Evolutionary conservation across 2,888 invertebrate species (phyloP).

Genomic region (Argyresthia albistria): DNA sequence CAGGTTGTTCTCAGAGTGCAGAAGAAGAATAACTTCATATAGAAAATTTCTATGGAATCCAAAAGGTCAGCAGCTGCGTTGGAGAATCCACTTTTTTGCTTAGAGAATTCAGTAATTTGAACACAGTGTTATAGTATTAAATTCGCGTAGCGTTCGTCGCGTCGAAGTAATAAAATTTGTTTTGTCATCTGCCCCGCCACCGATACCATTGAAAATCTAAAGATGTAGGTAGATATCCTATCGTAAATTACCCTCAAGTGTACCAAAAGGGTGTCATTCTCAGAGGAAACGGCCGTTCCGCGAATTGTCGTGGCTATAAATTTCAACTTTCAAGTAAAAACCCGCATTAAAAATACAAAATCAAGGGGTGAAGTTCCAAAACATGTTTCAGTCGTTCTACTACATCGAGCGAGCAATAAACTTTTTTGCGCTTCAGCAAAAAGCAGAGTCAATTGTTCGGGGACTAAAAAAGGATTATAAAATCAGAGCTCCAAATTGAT

Average conservation of each 20-base stretch:
- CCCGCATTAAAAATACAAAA: slow-evolving; percentile 11
- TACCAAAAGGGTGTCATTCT: slow-evolving; percentile 31
- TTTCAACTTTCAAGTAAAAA: slow-evolving; percentile 15
- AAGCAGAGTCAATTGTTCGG: background rate
- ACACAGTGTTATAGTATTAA: too few relatives aligned
- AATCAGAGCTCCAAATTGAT: slow-evolving; percentile 31
- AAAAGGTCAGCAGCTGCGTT: too few relatives aligned
- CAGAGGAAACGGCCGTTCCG: slow-evolving; percentile 46
- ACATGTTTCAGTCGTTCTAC: slow-evolving; percentile 16
- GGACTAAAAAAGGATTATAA: slow-evolving; percentile 18
- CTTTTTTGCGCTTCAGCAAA: background rate
- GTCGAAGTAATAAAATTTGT: background rate
- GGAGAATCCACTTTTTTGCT: too few relatives aligned
- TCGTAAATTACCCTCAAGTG: slow-evolving; percentile 25
- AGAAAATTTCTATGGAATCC: too few relatives aligned
- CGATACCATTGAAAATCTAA: slow-evolving; percentile 7
- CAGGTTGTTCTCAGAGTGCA: too few relatives aligned
- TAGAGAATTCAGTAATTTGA: too few relatives aligned
- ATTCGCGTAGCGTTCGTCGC: too few relatives aligned
- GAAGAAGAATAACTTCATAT: too few relatives aligned
- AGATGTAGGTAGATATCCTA: slow-evolving; percentile 16
- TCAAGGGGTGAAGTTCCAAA: slow-evolving; percentile 36
- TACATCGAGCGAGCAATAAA: background rate
- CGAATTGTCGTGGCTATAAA: slow-evolving; percentile 55
- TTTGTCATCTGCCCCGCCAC: slow-evolving; percentile 26